Base-by-base conservation (phyloP, 1,140 invertebrate species). In the Cherax quadricarinatus region DNA sequence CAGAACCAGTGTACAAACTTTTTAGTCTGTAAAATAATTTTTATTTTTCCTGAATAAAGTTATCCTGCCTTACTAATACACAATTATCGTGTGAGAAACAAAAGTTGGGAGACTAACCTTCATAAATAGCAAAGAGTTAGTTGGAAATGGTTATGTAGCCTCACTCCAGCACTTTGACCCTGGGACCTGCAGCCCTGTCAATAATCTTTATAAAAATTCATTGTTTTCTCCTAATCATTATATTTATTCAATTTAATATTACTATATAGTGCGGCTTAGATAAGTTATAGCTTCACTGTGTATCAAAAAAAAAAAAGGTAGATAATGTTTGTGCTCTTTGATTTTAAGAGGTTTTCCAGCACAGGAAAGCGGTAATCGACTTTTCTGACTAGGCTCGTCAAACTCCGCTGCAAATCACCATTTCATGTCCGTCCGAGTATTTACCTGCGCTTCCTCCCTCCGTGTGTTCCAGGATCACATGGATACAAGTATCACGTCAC, bases 401-500 rank as follows among this genome's bases (percentile, higher is more conserved):
- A 66, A 18, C 18, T 57, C 53, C 53, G 62, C 5, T 18, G 18
- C 51, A 12, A 30, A 57, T 4, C 70, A 75, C n/a, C 70, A 75
- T 30, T 21, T 30, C 9, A 41, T 78, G 70, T 24, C 24, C 14
- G 0, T 14, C 66, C 51, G 57, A 9, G 81, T 75, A 83, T 81
- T 89, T 73, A 89, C 88, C 80, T 66, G 30, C 30, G 51, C 41
- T 75, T 83, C 82, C 88, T 83, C 88, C 41, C 24, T 14, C 14
- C 21, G n/a, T 21, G 51, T 62, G 24, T 66, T 49, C 88, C 80
- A 18, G 66, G 53, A 53, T 89, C 30, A 89, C 88, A 89, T 89
- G 88, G 88, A 62, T 73, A 53, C 48, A 18, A n/a, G 24, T 66
- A 49, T 73, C 75, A 21, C 51, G 84, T 75, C 88, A 57, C 80